phyloP scores from a whole-genome alignment of 1,140 invertebrate species.

The Panagrolaimus sp. region DNA sequence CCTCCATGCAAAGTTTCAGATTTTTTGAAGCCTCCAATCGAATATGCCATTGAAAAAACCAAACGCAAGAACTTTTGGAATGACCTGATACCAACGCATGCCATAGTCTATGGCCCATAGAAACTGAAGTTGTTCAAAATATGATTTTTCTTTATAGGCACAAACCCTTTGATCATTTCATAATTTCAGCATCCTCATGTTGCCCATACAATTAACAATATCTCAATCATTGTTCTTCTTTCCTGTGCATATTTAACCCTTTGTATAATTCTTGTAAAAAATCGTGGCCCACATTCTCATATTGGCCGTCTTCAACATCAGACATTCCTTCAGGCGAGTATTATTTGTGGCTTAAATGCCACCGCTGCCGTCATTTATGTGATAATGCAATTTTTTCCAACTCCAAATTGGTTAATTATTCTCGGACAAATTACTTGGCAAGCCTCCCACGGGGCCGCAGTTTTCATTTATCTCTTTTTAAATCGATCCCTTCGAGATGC shows the following conservation, averaged over 20 bases:
- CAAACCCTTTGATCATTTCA: too few relatives aligned
- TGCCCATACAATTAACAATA: neutral
- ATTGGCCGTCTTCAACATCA: neutral
- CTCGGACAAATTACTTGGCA: constrained; percentile 26
- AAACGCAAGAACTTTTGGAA: too few relatives aligned
- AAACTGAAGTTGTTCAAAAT: too few relatives aligned
- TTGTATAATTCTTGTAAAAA: neutral
- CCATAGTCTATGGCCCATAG: too few relatives aligned
- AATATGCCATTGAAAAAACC: too few relatives aligned
- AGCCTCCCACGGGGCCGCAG: constrained; percentile 15
- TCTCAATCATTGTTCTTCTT: neutral
- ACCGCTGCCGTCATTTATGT: constrained; percentile 30
- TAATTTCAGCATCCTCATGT: too few relatives aligned
- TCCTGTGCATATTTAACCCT: neutral
- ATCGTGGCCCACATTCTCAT: neutral
- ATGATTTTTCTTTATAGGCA: too few relatives aligned
- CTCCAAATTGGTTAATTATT: constrained; percentile 21
- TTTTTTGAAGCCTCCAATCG: too few relatives aligned
- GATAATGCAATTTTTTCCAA: constrained; percentile 29
- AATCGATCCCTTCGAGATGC: constrained; percentile 7
- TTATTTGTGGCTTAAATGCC: constrained; percentile 31
- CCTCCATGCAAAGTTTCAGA: too few relatives aligned
- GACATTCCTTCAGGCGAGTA: constrained; percentile 29
- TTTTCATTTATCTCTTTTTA: constrained; percentile 7
- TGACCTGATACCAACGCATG: too few relatives aligned